phyloP scores from a whole-genome alignment of 37 sponge, comb jelly and placozoan genomes.

The Dysidea cf. avara region DNA sequence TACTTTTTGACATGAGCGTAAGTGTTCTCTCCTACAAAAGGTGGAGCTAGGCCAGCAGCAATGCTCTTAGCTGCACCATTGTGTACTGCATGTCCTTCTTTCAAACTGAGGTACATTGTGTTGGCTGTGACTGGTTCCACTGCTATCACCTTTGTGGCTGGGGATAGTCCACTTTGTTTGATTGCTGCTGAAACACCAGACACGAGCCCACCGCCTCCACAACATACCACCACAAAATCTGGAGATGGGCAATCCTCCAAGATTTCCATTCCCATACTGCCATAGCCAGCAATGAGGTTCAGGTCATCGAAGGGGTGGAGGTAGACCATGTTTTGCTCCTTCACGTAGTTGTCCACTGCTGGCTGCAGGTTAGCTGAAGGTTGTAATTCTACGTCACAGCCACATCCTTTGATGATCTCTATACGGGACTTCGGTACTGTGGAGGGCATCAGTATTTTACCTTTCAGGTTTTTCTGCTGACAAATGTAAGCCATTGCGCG shows the following conservation, averaged over 20 bases:
- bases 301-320: constrained; percentile 65
- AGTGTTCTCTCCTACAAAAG: constrained; percentile 50
- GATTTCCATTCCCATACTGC: constrained; percentile 58
- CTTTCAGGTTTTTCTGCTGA: constrained; percentile 10
- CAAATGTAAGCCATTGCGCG: constrained; percentile 59
- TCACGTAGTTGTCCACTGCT: constrained; percentile 28
- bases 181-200: constrained; percentile 59
- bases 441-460: constrained; percentile 49
- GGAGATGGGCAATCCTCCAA: constrained; percentile 35
- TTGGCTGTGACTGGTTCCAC: constrained; percentile 66
- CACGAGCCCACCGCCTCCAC: constrained; percentile 73
- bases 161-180: constrained; percentile 24
- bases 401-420: constrained; percentile 34
- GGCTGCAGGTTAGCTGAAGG: constrained; percentile 35
- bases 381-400: constrained; percentile 41
- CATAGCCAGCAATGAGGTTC: constrained; percentile 59
- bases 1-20: constrained; percentile 27
- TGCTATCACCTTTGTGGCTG: constrained; percentile 15
- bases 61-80: constrained; percentile 27
- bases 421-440: constrained; percentile 30
- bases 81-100: constrained; percentile 42
- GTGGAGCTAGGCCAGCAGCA: constrained; percentile 63
- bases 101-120: constrained; percentile 61
- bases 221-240: constrained; percentile 65
- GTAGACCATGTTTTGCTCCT: constrained; percentile 34